These are phyloP conservation scores for Mareca strepera DNA, from an alignment of 2,797 vertebrate species.

Conservation along the genomic window DNA sequence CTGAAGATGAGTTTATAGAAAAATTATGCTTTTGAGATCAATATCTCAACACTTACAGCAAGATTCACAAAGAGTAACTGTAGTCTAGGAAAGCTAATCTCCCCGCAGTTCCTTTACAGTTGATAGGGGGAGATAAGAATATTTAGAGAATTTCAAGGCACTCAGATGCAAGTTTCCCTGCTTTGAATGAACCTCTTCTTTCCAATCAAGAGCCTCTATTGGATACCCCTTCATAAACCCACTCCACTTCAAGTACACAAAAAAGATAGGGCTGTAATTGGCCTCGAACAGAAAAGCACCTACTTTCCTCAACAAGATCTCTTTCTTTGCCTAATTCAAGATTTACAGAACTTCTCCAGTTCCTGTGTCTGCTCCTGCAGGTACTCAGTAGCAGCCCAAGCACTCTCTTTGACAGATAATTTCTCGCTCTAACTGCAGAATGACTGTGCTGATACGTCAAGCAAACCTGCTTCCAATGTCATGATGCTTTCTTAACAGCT, in stretches of 20 bases:
- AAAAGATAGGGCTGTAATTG: constrained; percentile 11
- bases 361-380: background rate
- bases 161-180: constrained; percentile 32
- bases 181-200: constrained; percentile 45
- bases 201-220: background rate
- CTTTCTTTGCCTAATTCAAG: constrained; percentile 3
- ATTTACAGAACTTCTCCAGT: background rate
- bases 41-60: constrained; percentile 37
- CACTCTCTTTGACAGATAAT: background rate
- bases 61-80: constrained; percentile 26
- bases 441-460: background rate
- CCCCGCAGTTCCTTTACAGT: constrained; percentile 41
- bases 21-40: constrained; percentile 42
- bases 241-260: background rate
- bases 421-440: background rate
- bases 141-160: constrained; percentile 44
- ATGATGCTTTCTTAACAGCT: background rate
- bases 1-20: constrained; percentile 4
- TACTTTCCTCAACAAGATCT: background rate
- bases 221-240: background rate
- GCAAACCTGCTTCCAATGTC: background rate
- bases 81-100: constrained; percentile 46
- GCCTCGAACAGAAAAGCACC: background rate
- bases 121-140: constrained; percentile 39
- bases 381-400: background rate